Base-by-base conservation (phyloP, 2,113 vertebrate species). In the Tragulus kanchil region DNA sequence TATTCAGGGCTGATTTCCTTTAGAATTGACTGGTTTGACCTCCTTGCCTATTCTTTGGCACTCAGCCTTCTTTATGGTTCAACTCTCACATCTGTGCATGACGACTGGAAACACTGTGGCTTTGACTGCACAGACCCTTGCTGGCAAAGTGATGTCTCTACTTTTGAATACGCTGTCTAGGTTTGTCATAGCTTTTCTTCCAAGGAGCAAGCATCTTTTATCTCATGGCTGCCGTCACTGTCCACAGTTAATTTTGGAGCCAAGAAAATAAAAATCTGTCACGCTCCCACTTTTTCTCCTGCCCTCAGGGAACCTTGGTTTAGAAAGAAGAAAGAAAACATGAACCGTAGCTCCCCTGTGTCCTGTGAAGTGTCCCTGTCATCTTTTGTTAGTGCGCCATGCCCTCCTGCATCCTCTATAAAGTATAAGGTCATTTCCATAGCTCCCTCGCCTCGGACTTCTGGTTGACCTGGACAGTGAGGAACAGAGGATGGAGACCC, bases 281-380 rank as follows among this genome's bases (percentile, higher is more conserved):
- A 23, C 19, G 69, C 36, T 73, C 13, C 36, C 69, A 45, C 21
- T 73, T 73, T 45, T 45, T 7, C 56, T 6, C 4, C n/a, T 45
- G 6, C n/a, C 36, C 31, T 45, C 14, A 1, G 23, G 31, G 58
- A 56, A 56, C 52, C 45, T 15, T 1, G 16, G 0, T 25, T n/a
- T 56, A 65, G 48, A 8, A 45, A 45, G 15, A 54, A 36, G 61
- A 45, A 26, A 90, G 83, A 78, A 54, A 50, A 48, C n/a, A 12
- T 13, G 11, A 52, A 31, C 28, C 26, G 21, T 4, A 7, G 6
- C 6, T 69, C 42, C 17, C 17, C 11, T 0, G 0, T 1, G 28
- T 26, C 42, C 23, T 69, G 5, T 5, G 25, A 6, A 0, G 1
- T 2, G 6, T 13, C 14, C 12, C 45, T 8, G n/a, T 54, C 36